Evolutionary conservation across 2,797 vertebrate genomes (phyloP).

Genomic region (Heteromormyrus szaboi): DNA sequence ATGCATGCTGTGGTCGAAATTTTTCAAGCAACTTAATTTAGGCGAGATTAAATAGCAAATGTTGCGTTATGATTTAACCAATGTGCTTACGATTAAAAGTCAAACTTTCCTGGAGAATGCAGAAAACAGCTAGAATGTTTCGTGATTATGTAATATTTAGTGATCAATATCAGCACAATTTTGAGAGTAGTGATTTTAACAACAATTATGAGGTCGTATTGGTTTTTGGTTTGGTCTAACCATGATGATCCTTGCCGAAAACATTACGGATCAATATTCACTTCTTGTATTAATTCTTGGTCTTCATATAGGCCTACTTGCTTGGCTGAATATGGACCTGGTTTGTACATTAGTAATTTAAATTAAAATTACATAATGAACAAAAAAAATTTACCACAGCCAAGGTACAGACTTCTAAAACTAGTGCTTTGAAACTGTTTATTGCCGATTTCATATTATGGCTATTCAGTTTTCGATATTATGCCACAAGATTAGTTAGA

Average conservation of each 20-base stretch:
- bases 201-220: not conserved
- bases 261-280: not conserved
- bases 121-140: not conserved
- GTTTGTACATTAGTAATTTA: not conserved
- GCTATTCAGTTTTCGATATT: not conserved
- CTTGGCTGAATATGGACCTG: not conserved
- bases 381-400: not conserved
- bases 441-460: not conserved
- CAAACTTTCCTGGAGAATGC: not conserved
- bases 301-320: not conserved
- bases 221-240: not conserved
- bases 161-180: not conserved
- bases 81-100: not conserved
- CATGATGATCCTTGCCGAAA: not conserved
- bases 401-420: not conserved
- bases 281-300: not conserved
- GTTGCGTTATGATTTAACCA: not conserved
- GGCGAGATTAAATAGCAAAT: not conserved
- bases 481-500: not conserved
- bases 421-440: not conserved
- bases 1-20: not conserved
- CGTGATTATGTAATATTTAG: not conserved
- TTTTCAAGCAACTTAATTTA: not conserved
- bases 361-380: not conserved
- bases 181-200: not conserved